These are phyloP conservation scores for Drosophila neocordata DNA, from an alignment of 1,140 invertebrate species.

Conservation along the genomic window DNA sequence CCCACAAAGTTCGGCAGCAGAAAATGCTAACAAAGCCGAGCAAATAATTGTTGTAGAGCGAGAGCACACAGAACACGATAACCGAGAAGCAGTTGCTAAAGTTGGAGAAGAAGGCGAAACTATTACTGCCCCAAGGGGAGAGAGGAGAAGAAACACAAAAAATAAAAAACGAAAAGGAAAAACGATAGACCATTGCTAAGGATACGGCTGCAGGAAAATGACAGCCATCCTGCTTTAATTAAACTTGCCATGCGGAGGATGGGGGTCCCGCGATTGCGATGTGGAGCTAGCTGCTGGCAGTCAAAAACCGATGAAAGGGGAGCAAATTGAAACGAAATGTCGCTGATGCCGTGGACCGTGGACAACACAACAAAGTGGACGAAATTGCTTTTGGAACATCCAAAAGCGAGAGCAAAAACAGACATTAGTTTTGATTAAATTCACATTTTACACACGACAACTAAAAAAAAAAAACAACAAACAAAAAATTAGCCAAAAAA, in stretches of 20 bases:
- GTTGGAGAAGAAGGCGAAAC: neutral
- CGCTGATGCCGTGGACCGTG: slow-evolving; percentile 73
- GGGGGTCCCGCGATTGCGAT: slow-evolving; percentile 30
- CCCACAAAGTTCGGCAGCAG: slow-evolving; percentile 31
- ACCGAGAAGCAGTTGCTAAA: neutral
- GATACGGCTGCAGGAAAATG: slow-evolving; percentile 66
- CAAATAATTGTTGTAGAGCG: slow-evolving; percentile 64
- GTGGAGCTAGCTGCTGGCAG: slow-evolving; percentile 32
- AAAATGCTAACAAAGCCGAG: slow-evolving; percentile 74
- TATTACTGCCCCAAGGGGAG: too few relatives aligned
- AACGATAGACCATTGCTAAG: slow-evolving; percentile 22
- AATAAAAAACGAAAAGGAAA: neutral
- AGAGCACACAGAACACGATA: slow-evolving; percentile 29
- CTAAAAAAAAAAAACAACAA: slow-evolving; percentile 13
- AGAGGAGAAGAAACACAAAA: too few relatives aligned
- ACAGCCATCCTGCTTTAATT: slow-evolving; percentile 75
- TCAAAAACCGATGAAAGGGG: slow-evolving; percentile 25
- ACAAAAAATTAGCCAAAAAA: slow-evolving; percentile 48
- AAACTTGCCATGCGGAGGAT: slow-evolving; percentile 59
- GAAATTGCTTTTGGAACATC: slow-evolving; percentile 74
- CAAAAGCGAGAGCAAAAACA: slow-evolving; percentile 24
- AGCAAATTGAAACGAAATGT: slow-evolving; percentile 75
- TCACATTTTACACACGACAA: slow-evolving; percentile 49
- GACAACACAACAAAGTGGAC: slow-evolving; percentile 78
- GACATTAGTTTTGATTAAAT: slow-evolving; percentile 72